phyloP scores from a whole-genome alignment of 2,888 invertebrate genomes.

The Drosophila anomalata region DNA sequence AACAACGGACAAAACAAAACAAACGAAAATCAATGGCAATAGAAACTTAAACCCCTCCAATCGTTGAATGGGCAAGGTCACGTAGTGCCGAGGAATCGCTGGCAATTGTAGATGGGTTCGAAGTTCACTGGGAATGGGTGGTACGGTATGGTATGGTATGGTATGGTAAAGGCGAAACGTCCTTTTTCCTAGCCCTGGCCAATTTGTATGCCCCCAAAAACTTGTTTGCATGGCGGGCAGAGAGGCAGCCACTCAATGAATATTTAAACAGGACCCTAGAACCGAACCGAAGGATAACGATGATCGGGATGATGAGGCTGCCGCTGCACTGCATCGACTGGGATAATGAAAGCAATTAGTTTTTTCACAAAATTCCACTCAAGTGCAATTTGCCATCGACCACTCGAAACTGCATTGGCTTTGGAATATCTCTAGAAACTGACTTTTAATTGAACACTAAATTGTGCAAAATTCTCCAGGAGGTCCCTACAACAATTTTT shows the following conservation, averaged over 20 bases:
- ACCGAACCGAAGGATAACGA: constrained; percentile 24
- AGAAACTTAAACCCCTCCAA: constrained; percentile 54
- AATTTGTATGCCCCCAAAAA: constrained; percentile 72
- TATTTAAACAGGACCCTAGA: constrained; percentile 62
- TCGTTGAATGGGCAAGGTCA: constrained; percentile 54
- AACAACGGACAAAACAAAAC: constrained; percentile 62
- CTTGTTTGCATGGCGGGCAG: constrained; percentile 67
- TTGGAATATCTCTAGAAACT: constrained; percentile 27
- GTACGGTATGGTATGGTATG: neutral
- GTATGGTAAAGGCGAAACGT: neutral
- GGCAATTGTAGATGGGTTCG: constrained; percentile 10
- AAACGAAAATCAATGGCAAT: constrained; percentile 67
- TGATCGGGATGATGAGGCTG: constrained; percentile 23
- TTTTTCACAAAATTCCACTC: constrained; percentile 59
- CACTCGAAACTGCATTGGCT: constrained; percentile 45
- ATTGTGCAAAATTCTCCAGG: constrained; percentile 58
- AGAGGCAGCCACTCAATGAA: constrained; percentile 54
- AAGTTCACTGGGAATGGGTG: neutral
- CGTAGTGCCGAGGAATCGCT: constrained; percentile 21
- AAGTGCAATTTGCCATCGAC: constrained; percentile 61
- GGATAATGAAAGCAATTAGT: constrained; percentile 74
- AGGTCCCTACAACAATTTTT: constrained; percentile 38
- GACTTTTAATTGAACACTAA: constrained; percentile 70
- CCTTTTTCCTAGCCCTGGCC: constrained; percentile 43
- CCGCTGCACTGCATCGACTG: constrained; percentile 30